These are phyloP conservation scores for Catagonus wagneri DNA, from an alignment of 2,113 vertebrate genomes.

Conservation along the genomic window DNA sequence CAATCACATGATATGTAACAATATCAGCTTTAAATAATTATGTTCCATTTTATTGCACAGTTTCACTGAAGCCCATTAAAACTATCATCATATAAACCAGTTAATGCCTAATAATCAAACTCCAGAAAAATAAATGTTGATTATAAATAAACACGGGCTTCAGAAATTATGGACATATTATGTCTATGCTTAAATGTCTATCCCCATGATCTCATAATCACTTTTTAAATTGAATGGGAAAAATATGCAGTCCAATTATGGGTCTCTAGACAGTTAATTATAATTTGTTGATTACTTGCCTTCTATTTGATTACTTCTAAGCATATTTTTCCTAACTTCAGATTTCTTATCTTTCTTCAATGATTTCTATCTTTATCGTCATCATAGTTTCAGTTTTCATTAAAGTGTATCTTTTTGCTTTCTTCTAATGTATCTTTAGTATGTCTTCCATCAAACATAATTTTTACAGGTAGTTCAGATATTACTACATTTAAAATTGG, in stretches of 20 bases:
- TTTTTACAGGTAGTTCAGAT: neutral
- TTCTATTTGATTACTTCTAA: neutral
- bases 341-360: neutral
- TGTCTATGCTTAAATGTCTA: neutral
- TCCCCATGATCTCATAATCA: neutral
- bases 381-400: neutral
- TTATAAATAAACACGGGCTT: neutral
- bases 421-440: neutral
- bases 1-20: neutral
- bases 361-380: neutral
- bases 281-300: neutral
- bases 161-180: neutral
- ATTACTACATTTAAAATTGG: neutral
- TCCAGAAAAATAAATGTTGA: neutral
- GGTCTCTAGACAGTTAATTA: neutral
- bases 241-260: neutral
- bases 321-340: neutral
- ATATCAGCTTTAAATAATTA: neutral
- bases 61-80: neutral
- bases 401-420: neutral
- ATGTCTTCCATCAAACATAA: neutral
- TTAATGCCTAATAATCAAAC: neutral
- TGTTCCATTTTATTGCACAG: neutral
- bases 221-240: neutral
- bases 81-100: neutral